A percentile compares a stretch with the other conserved stretches of the same genome.
Conservation (phyloP, 2,797 vertebrate species). For the Kryptopterus vitreolus region DNA sequence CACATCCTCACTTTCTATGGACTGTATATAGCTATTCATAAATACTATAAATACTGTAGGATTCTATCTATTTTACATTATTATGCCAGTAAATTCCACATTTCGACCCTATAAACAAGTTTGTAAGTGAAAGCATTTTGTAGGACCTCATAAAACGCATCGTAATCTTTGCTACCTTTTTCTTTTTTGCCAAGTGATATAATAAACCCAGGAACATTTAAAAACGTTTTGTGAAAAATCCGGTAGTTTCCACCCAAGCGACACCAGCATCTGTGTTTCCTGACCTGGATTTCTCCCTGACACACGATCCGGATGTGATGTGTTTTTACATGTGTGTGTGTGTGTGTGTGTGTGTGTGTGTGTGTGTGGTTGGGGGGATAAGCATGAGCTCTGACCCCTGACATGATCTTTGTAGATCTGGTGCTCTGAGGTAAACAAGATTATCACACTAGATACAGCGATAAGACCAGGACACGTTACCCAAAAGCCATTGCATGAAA, state of each 20-base stretch:
- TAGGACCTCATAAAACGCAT: too few relatives aligned
- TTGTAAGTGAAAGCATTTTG: background rate
- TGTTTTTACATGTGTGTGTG: constrained; percentile 40
- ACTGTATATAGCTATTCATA: constrained; percentile 36
- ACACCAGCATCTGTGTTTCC: constrained; percentile 42
- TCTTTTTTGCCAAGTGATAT: background rate
- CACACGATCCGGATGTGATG: constrained; percentile 37
- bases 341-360: constrained; percentile 39
- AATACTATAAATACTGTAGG: background rate
- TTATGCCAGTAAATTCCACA: background rate
- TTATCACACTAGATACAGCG: background rate
- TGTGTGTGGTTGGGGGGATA: constrained; percentile 14
- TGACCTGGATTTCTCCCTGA: constrained; percentile 41
- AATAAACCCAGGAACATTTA: constrained; percentile 45
- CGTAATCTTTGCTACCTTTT: background rate
- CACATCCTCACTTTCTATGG: constrained; percentile 60
- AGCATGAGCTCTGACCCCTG: constrained; percentile 27
- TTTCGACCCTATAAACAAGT: background rate
- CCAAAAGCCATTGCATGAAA: background rate
- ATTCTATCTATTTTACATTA: background rate
- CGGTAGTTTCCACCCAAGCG: constrained; percentile 75
- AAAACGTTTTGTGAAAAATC: constrained; percentile 55
- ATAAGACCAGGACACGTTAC: background rate
- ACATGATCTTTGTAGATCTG: constrained; percentile 12
- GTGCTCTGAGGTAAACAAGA: background rate